phyloP scores from a whole-genome alignment of 2,113 vertebrate species.

The Ptyas mucosa region DNA sequence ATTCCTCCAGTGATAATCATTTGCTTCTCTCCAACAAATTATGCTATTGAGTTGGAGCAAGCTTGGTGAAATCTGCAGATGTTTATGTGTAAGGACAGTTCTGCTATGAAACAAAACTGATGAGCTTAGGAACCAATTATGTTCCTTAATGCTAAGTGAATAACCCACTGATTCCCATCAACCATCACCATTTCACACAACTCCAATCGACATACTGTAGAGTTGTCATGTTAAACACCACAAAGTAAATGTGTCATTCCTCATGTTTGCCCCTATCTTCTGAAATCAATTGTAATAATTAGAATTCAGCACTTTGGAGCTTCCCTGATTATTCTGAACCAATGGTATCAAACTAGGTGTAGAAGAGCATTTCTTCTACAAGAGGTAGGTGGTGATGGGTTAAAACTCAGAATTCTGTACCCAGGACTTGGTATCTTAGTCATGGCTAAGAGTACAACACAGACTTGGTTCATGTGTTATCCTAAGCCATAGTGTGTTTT shows the following conservation, averaged over 20 bases:
- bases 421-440: neutral
- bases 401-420: neutral
- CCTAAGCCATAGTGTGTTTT: neutral
- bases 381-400: neutral
- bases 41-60: neutral
- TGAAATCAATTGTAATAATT: neutral
- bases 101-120: neutral
- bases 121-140: neutral
- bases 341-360: neutral
- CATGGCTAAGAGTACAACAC: neutral
- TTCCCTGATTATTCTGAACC: neutral
- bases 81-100: neutral
- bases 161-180: neutral
- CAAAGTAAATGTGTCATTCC: neutral
- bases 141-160: neutral
- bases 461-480: neutral
- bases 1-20: neutral
- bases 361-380: neutral
- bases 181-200: neutral
- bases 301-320: neutral
- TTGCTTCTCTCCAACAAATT: neutral
- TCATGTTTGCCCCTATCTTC: neutral
- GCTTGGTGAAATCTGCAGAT: neutral
- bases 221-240: neutral
- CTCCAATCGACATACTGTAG: neutral